Conservation (phyloP, 2,797 vertebrate species). For the Ctenopoma multispine region DNA sequence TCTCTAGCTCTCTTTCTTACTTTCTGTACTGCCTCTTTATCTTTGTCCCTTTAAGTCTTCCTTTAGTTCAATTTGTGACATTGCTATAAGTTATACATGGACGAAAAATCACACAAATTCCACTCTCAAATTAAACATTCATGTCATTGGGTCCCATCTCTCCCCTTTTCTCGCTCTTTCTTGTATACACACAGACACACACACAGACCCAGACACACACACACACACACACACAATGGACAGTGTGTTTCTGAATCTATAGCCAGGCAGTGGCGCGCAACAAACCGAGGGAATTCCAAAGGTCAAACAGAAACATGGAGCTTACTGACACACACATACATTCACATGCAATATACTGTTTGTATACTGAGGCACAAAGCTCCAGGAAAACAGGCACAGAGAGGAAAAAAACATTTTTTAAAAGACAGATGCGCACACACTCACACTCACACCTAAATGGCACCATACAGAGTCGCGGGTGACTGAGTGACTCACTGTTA, state of each 20-base stretch:
- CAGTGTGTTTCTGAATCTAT: constrained; percentile 13
- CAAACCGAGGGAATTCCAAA: constrained; percentile 52
- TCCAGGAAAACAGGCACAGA: constrained; percentile 18
- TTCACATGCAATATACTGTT: constrained; percentile 6
- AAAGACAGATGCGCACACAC: background rate
- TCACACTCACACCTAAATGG: constrained; percentile 33
- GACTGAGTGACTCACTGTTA: constrained; percentile 64
- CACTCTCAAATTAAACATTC: constrained; percentile 49
- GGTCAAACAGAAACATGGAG: constrained; percentile 58
- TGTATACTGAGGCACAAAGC: constrained; percentile 18
- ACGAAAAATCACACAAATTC: constrained; percentile 27
- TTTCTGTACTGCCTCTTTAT: background rate
- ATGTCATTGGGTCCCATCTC: constrained; percentile 9
- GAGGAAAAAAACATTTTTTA: constrained; percentile 18
- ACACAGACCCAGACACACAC: constrained; percentile 6
- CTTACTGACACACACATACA: constrained; percentile 15
- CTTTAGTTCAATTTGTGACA: constrained; percentile 28
- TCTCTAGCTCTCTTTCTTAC: background rate
- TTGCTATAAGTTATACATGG: constrained; percentile 30
- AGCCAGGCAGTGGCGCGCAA: constrained; percentile 27
- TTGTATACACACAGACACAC: background rate
- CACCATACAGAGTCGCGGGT: constrained; percentile 43
- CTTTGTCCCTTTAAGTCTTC: constrained; percentile 16
- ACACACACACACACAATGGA: background rate
- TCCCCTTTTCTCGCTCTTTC: background rate